A percentile compares a stretch with the other conserved stretches of the same genome.
Conservation (phyloP, 2,888 invertebrate species). For the Thymelicus sylvestris region DNA sequence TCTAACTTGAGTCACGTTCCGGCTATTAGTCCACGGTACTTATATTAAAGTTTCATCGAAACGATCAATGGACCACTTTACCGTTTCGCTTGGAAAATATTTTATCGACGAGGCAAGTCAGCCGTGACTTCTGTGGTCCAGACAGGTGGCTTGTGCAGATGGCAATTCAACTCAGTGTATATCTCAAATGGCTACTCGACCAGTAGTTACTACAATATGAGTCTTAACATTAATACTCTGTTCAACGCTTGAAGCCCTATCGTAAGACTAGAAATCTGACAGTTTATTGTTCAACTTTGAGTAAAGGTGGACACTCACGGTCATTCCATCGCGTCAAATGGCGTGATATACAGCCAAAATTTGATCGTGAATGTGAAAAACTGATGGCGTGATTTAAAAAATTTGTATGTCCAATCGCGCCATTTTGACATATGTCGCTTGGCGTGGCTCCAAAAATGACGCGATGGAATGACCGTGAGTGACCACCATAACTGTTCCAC, state of each 20-base stretch:
- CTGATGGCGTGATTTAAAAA: too few species aligned
- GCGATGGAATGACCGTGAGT: too few species aligned
- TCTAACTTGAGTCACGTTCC: conserved; percentile 75
- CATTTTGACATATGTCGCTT: too few species aligned
- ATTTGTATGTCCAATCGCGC: too few species aligned
- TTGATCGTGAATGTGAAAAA: too few species aligned
- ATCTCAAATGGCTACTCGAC: background rate
- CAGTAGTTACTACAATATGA: background rate
- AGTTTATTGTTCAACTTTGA: background rate
- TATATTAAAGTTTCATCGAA: conserved; percentile 78
- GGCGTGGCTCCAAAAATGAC: too few species aligned
- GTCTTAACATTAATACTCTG: background rate
- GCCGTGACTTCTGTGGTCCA: conserved; percentile 50
- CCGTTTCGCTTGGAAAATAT: conserved; percentile 68
- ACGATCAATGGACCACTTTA: conserved; percentile 73
- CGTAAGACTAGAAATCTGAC: conserved; percentile 1
- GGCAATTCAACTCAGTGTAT: conserved; percentile 1
- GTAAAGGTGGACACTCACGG: too few species aligned
- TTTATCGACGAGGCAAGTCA: conserved; percentile 60
- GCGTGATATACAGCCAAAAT: too few species aligned
- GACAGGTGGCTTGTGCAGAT: conserved; percentile 44
- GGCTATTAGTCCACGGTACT: conserved; percentile 78
- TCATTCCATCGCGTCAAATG: too few species aligned
- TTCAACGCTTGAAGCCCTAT: background rate
- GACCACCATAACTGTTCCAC: background rate